Percentiles rank a stretch among this genome's conserved stretches.
Conservation (phyloP, 1,140 invertebrate species). For the Hesperophylax magnus region DNA sequence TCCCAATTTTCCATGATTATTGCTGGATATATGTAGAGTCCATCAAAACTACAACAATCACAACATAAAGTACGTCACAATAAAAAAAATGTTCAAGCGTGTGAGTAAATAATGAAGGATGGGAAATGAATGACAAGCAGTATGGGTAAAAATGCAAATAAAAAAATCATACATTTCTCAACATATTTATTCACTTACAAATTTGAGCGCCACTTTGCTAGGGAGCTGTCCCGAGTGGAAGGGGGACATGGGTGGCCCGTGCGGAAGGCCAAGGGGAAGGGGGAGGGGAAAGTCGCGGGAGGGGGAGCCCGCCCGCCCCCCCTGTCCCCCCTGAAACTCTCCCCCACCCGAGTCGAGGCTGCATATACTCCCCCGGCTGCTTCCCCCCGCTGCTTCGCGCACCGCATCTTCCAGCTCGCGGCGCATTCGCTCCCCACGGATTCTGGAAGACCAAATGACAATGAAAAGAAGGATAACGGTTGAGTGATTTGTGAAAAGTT, state of each 20-base stretch:
- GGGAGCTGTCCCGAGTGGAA: conserved; percentile 76
- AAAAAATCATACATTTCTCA: conserved; percentile 14
- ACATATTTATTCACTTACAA: conserved; percentile 75
- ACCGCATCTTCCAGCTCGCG: conserved; percentile 95
- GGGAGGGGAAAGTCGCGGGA: not conserved
- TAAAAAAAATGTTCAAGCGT: too few relatives aligned
- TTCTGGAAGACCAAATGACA: conserved; percentile 69
- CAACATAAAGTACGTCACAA: too few relatives aligned
- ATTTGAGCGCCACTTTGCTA: conserved; percentile 79
- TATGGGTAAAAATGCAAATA: not conserved
- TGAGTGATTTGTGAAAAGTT: too few relatives aligned
- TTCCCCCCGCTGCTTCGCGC: conserved; percentile 68
- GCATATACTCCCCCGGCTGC: not conserved
- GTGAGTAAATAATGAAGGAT: too few relatives aligned
- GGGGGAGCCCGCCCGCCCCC: not conserved
- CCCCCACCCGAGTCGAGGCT: conserved; percentile 5
- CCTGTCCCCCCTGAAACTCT: not conserved
- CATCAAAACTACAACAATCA: too few relatives aligned
- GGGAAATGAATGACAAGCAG: not conserved
- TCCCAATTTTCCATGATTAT: too few relatives aligned
- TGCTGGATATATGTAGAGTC: too few relatives aligned
- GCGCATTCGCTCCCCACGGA: conserved; percentile 88
- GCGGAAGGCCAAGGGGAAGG: conserved; percentile 59
- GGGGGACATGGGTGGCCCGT: conserved; percentile 61
- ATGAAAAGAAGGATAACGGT: not conserved